phyloP scores from a whole-genome alignment of 2,113 vertebrate genomes.

The Entomyzon cyanotis region DNA sequence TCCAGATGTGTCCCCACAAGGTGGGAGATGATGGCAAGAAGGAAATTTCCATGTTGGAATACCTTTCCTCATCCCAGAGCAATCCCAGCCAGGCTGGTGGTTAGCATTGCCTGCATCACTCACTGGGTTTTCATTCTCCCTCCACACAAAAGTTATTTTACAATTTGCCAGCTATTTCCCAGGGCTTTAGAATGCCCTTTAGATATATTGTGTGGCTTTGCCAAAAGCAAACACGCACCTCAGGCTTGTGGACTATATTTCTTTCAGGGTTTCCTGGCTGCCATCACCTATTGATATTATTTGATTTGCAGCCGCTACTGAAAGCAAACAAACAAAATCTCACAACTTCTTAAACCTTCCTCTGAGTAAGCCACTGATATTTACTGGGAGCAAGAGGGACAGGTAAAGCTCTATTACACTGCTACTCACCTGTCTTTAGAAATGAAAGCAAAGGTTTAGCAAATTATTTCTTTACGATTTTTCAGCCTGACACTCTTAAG shows the following conservation, averaged over 20 bases:
- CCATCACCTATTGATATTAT: slow-evolving; percentile 59
- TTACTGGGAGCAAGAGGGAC: slow-evolving; percentile 11
- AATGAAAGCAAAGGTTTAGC: neutral
- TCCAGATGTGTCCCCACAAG: neutral
- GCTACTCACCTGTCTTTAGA: neutral
- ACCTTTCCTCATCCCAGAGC: neutral
- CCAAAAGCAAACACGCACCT: slow-evolving; percentile 23
- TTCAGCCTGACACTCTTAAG: neutral
- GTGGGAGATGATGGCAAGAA: neutral
- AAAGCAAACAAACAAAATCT: slow-evolving; percentile 61
- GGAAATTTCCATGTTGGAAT: neutral
- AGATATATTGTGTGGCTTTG: slow-evolving; percentile 10
- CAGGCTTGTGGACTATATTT: neutral
- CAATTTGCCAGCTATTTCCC: neutral
- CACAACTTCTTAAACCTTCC: slow-evolving; percentile 40
- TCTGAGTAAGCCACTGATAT: slow-evolving; percentile 5
- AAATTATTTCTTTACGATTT: neutral
- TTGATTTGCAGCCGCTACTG: slow-evolving; percentile 45
- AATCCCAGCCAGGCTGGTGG: neutral
- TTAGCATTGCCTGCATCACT: neutral
- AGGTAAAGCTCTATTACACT: neutral
- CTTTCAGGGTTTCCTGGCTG: neutral
- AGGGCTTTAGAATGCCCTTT: slow-evolving; percentile 47
- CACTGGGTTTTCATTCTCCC: neutral
- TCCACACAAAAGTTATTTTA: neutral